Percentiles rank a stretch among this genome's conserved stretches.
phyloP scores from a whole-genome alignment of 2,888 invertebrate species.

The Drosophila subquinaria region DNA sequence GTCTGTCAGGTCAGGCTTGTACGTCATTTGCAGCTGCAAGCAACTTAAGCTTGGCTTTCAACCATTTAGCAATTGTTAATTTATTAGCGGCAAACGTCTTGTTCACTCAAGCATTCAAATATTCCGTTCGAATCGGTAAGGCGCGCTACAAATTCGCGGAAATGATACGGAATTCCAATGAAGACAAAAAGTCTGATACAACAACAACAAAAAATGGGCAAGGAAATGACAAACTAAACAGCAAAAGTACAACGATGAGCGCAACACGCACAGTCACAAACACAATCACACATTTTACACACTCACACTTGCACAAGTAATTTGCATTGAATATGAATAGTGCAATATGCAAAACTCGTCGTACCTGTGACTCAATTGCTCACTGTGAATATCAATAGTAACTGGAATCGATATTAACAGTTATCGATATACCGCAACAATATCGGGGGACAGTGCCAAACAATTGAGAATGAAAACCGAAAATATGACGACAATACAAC shows the following conservation, averaged over 20 bases:
- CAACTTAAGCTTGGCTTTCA: conserved; percentile 27
- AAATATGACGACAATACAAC: conserved; percentile 27
- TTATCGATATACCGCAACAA: conserved; percentile 36
- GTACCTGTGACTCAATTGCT: conserved; percentile 48
- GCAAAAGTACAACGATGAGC: conserved; percentile 30
- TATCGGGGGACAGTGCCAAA: conserved; percentile 9
- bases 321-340: conserved; percentile 36
- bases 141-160: conserved; percentile 66
- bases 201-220: conserved; percentile 7
- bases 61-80: conserved; percentile 38
- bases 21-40: conserved; percentile 30
- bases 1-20: conserved; percentile 31
- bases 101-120: conserved; percentile 15
- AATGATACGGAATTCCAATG: conserved; percentile 72
- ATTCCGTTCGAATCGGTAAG: conserved; percentile 8
- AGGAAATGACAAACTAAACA: conserved; percentile 36
- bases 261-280: conserved; percentile 9
- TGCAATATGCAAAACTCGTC: conserved; percentile 35
- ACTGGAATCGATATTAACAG: conserved; percentile 18
- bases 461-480: conserved; percentile 27
- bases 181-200: conserved; percentile 52
- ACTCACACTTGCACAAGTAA: conserved; percentile 11
- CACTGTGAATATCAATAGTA: conserved; percentile 30
- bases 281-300: conserved; percentile 12
- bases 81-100: conserved; percentile 31